Base-by-base conservation (phyloP, 1,140 invertebrate species). In the Camponotus pennsylvanicus region DNA sequence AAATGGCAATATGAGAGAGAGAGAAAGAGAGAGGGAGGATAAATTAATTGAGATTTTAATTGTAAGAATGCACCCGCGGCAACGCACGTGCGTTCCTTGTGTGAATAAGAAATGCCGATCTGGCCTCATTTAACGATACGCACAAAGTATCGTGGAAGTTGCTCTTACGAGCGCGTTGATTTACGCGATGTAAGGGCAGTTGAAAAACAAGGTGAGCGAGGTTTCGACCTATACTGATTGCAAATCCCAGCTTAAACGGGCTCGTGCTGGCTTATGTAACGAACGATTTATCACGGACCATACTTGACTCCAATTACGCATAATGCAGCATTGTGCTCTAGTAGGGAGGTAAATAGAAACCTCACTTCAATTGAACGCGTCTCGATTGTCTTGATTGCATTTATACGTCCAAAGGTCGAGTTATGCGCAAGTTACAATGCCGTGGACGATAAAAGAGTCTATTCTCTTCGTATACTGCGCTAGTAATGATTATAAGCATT, bases 271-370 rank as follows among this genome's bases (percentile, higher is more conserved):
- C 75, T 87, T 87, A 70, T 55, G 85, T 84, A 90, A 90, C 73
- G 63, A 90, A 79, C 49, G 57, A 89, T 90, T 89, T 89, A 89
- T 90, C 85, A 79, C 42, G 59, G 75, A 80, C 67, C 57, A 52
- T 75, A 87, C 79, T 90, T 90, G 86, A 87, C 88, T 90, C 80
- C 85, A 90, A 78, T 90, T 85, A 86, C 64, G 64, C 70, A 76
- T 21, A 63, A 32, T 78, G 49, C 66, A 15, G 55, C 66, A 84
- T 88, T 80, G 75, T 67, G 73, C 82, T 64, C 34, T 40, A 37
- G 76, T 69, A 59, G 79, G 49, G 66, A 84, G 78, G 76, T 75
- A 88, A 83, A 88, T 77, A 87, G 57, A 80, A 83, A 82, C 63
- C 77, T 87, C 77, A 73, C 55, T 64, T 87, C 78, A 89, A 87